A percentile compares a stretch with the other conserved stretches of the same genome.
Evolutionary conservation across 1,140 invertebrate genomes (phyloP).

Genomic region (Pseudomyrmex sp.): DNA sequence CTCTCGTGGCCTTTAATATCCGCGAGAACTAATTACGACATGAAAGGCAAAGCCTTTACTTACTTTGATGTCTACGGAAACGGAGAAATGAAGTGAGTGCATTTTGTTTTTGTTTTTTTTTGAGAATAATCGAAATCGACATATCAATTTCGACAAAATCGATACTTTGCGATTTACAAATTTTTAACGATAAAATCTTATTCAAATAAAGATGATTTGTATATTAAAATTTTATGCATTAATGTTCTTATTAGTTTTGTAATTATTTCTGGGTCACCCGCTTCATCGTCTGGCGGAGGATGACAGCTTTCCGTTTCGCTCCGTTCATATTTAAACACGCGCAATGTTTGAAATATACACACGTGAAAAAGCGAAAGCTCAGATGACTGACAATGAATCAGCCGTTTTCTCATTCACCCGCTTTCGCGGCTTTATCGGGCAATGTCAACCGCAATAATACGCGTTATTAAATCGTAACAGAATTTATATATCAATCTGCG

Average conservation of each 20-base stretch:
- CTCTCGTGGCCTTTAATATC: constrained; percentile 48
- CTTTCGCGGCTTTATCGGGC: constrained; percentile 41
- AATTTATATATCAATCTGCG: constrained; percentile 13
- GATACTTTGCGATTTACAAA: no score
- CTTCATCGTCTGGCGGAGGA: not conserved
- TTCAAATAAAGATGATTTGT: no score
- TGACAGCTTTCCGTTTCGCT: constrained; percentile 7
- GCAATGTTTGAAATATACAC: constrained; percentile 37
- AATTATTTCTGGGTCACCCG: not conserved
- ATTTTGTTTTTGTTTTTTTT: not conserved
- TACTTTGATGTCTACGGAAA: not conserved
- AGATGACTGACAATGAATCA: constrained; percentile 40
- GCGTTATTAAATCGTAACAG: constrained; percentile 46
- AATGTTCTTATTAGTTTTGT: not conserved
- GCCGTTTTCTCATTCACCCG: constrained; percentile 39
- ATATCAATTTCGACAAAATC: no score
- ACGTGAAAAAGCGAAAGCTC: constrained; percentile 24
- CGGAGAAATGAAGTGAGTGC: not conserved
- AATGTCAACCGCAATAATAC: constrained; percentile 25
- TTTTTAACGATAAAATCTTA: no score
- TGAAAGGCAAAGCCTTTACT: not conserved
- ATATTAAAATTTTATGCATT: no score
- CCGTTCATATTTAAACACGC: constrained; percentile 22
- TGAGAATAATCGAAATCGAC: no score
- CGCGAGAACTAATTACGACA: constrained; percentile 15